Evolutionary conservation across 1,140 invertebrate genomes (phyloP).

Genomic region (Linepithema humile): DNA sequence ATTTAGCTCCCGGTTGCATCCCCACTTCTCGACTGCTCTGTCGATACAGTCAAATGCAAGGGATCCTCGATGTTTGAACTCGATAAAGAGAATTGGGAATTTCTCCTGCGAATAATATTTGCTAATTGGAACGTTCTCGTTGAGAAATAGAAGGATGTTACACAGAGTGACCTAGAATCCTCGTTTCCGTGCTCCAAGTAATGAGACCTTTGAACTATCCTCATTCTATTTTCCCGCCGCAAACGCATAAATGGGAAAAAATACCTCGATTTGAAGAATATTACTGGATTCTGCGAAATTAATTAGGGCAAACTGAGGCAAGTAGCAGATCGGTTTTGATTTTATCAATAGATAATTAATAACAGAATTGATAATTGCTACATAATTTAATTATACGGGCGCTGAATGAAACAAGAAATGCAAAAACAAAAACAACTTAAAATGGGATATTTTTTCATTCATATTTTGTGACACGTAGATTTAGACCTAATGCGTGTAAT

Average conservation of each 20-base stretch:
- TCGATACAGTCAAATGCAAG: not conserved
- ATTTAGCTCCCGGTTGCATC: slow-evolving; percentile 1
- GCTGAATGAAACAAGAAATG: too few relatives aligned
- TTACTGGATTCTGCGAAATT: not conserved
- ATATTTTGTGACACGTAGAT: not conserved
- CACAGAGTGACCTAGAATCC: slow-evolving; percentile 28
- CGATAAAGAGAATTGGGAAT: slow-evolving; percentile 43
- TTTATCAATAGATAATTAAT: not conserved
- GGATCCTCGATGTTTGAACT: slow-evolving; percentile 27
- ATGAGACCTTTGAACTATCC: not conserved
- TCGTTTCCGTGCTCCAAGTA: not conserved
- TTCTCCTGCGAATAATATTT: slow-evolving; percentile 43
- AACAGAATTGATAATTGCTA: not conserved
- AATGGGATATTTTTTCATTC: too few relatives aligned
- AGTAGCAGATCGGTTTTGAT: not conserved
- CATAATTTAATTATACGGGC: not conserved
- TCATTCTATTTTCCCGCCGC: not conserved
- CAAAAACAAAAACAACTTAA: too few relatives aligned
- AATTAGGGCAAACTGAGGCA: not conserved
- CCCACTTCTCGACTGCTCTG: not conserved
- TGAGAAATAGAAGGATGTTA: slow-evolving; percentile 31
- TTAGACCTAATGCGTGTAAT: not conserved
- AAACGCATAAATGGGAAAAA: not conserved
- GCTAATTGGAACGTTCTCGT: slow-evolving; percentile 42
- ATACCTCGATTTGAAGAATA: not conserved